Base-by-base conservation (phyloP, 2,113 vertebrate species). In the Penelope pileata region DNA sequence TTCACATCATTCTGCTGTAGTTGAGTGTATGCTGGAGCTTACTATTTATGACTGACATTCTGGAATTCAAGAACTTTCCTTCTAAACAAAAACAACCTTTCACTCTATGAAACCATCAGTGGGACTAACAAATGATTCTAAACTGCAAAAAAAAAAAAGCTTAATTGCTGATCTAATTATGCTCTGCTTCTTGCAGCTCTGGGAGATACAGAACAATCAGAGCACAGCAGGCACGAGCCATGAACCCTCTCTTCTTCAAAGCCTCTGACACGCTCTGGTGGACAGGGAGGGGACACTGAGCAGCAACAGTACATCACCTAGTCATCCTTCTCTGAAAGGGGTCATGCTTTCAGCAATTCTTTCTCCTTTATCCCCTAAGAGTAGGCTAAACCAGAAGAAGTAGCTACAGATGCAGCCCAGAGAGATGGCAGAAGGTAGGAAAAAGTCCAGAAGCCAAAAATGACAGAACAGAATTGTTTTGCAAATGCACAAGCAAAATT, bases 161-260 rank as follows among this genome's bases (percentile, higher is more conserved):
- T 89, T 70, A 84, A 77, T 83, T 87, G 91, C 82, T 91, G 90
- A 66, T 92, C 70, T 86, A 93, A 93, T 90, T 93, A 67, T 0
- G 16, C 81, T 69, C 38, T 85, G 78, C 38, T 51, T 67, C 93
- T 94, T 2, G 0, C 59, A 48, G 80, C 83, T 86, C 56, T 84
- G 83, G 92, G 86, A 96, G 78, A 83, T 47, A 86, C 88, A 92
- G 86, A 29, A 34, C 60, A 73, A 76, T 53, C 81, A 79, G 91
- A 84, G 86, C 86, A 15, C 77, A 84, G 91, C 81, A 69, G 78
- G 76, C 23, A 5, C 15, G 48, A 11, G 85, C 45, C 1, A 22
- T 2, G n/a, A 24, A 7, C 7, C 48, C 43, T 18, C 64, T 58
- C 10, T 43, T n/a, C 59, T 43, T 51, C 64, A 1, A 83, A 92